Base-by-base conservation (phyloP, 2,113 vertebrate species). In the Cheilinus undulatus region DNA sequence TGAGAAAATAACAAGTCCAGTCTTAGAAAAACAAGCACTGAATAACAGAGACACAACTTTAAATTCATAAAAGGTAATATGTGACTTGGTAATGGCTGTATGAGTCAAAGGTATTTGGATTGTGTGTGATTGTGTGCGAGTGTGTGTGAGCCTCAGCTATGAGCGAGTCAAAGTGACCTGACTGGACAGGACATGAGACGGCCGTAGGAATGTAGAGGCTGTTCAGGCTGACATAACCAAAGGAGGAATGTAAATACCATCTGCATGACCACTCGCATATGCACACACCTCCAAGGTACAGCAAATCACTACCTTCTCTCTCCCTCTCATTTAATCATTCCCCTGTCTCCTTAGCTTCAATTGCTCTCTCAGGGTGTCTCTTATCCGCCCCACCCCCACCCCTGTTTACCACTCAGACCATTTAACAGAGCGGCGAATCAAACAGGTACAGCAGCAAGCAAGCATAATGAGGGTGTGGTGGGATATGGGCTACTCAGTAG, bases 191-290 rank as follows among this genome's bases (percentile, higher is more conserved):
- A 90, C 76, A 46, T 40, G 69, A 79, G 83, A 65, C 53, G 15
- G 64, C 70, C 9, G 7, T 23, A 86, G 66, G 82, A 88, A 88
- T 84, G 70, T 52, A 51, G 73, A 72, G 59, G 51, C 52, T 77
- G 57, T 69, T 85, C 46, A 78, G 60, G 68, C 80, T 76, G 83
- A 86, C 75, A 88, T 60, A 87, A 86, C 61, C 82, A 73, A 76
- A 43, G 1, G 48, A 72, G 72, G 82, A 87, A 91, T 87, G 73
- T 87, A 86, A 83, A 89, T 81, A 79, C 73, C 88, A 88, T 82
- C 67, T 85, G 76, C 74, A 89, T 79, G 84, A 81, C 77, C 84
- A 24, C 71, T 69, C 7, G 27, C 32, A 22, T 4, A 34, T 3
- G 14, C n/a, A 32, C 24, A 62, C 58, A 60, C 50, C 36, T 50